These are phyloP conservation scores for Atta texana DNA, from an alignment of 1,140 invertebrate genomes.

Conservation along the genomic window DNA sequence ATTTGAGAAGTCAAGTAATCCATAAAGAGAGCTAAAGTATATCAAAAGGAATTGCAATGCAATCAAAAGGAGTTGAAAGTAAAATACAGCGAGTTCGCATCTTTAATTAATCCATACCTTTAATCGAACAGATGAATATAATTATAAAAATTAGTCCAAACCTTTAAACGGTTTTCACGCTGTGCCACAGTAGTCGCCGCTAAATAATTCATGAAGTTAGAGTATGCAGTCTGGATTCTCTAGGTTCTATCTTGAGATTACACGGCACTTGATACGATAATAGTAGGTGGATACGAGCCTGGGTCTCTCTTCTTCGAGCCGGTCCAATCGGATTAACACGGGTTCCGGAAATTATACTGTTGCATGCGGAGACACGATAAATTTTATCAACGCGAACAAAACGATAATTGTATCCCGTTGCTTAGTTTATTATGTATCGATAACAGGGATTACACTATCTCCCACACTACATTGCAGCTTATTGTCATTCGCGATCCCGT, in stretches of 20 bases:
- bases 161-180: constrained; percentile 15
- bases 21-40: not conserved
- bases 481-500: constrained; percentile 33
- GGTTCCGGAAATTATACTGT: constrained; percentile 40
- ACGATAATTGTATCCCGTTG: constrained; percentile 39
- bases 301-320: constrained; percentile 10
- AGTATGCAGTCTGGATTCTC: constrained; percentile 17
- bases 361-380: constrained; percentile 40
- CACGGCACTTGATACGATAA: constrained; percentile 36
- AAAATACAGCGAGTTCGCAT: not conserved
- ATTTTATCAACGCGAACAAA: constrained; percentile 54
- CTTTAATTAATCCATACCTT: not conserved
- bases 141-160: constrained; percentile 22
- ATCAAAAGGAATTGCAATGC: too few species aligned
- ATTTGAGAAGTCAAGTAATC: not conserved
- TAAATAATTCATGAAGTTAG: constrained; percentile 59
- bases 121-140: not conserved
- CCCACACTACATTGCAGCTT: constrained; percentile 34
- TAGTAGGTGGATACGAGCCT: not conserved
- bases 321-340: constrained; percentile 46
- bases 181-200: not conserved
- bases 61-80: not conserved
- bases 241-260: constrained; percentile 21
- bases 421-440: constrained; percentile 48
- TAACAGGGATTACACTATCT: constrained; percentile 41